A percentile compares a stretch with the other conserved stretches of the same genome.
These are phyloP conservation scores for Verasper variegatus DNA, from an alignment of 2,113 vertebrate species.

Conservation along the genomic window DNA sequence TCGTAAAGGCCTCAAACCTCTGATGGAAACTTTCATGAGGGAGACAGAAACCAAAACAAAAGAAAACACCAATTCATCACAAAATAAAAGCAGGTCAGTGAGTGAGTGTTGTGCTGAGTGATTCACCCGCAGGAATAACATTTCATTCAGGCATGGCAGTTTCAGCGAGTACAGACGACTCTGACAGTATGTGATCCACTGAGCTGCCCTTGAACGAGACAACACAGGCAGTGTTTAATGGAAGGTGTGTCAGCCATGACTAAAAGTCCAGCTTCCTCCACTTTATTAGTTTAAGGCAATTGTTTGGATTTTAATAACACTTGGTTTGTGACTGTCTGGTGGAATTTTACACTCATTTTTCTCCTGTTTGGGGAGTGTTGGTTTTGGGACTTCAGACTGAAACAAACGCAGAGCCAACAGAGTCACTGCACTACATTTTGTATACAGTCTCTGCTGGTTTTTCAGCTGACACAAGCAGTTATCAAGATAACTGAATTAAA, in stretches of 20 bases:
- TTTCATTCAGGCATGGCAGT: neutral
- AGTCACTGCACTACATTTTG: too few relatives aligned
- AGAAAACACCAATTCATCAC: neutral
- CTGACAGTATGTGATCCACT: neutral
- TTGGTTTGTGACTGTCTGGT: slow-evolving; percentile 18
- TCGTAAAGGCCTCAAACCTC: neutral
- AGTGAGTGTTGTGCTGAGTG: neutral
- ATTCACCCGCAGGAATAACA: neutral
- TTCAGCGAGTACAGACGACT: neutral
- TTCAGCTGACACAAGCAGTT: too few relatives aligned
- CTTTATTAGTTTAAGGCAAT: slow-evolving; percentile 1
- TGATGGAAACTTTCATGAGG: neutral
- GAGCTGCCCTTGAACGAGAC: neutral
- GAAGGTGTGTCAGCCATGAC: neutral
- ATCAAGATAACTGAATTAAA: too few relatives aligned
- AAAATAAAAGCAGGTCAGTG: neutral
- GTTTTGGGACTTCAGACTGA: slow-evolving; percentile 3
- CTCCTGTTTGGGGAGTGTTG: slow-evolving; percentile 41
- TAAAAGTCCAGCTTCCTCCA: neutral
- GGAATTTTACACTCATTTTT: slow-evolving; percentile 15
- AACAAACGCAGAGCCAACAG: too few relatives aligned
- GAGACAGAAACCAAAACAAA: neutral
- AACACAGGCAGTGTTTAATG: slow-evolving; percentile 26
- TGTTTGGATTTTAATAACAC: slow-evolving; percentile 44
- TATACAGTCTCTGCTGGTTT: too few relatives aligned